These are phyloP conservation scores for Aurelia aurita DNA, from an alignment of 30 jellyfish, hydroid and myxozoan species.

Conservation along the genomic window DNA sequence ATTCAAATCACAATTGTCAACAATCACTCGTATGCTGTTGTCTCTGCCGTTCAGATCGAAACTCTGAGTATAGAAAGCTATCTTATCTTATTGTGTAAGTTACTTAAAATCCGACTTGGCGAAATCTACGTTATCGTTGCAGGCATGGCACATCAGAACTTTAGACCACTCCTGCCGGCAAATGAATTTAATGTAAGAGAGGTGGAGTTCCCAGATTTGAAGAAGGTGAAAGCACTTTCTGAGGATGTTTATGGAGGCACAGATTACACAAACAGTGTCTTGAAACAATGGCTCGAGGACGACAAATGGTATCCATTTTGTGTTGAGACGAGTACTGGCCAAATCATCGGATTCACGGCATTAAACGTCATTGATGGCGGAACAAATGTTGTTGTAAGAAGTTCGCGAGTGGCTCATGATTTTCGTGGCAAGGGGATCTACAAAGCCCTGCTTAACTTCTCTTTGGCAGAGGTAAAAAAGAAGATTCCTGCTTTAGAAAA, in stretches of 20 bases:
- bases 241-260: not conserved
- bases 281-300: slow-evolving; percentile 5
- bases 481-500: not conserved
- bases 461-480: not conserved
- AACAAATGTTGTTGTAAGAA: not conserved
- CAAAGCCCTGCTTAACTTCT: not conserved
- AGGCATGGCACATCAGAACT: too few relatives aligned
- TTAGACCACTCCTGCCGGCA: too few relatives aligned
- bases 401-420: not conserved
- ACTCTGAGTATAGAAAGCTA: too few relatives aligned
- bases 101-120: too few relatives aligned
- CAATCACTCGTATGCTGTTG: too few relatives aligned
- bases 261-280: not conserved
- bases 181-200: too few relatives aligned
- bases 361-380: slow-evolving; percentile 10
- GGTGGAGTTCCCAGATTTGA: too few relatives aligned
- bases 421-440: slow-evolving; percentile 7
- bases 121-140: too few relatives aligned
- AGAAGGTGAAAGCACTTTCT: not conserved
- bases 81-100: too few relatives aligned
- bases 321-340: not conserved
- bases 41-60: too few relatives aligned
- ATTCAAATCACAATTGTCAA: too few relatives aligned
- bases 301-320: not conserved
- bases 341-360: slow-evolving; percentile 9